phyloP scores from a whole-genome alignment of 2,797 vertebrate species.

The Eleutherodactylus coqui region DNA sequence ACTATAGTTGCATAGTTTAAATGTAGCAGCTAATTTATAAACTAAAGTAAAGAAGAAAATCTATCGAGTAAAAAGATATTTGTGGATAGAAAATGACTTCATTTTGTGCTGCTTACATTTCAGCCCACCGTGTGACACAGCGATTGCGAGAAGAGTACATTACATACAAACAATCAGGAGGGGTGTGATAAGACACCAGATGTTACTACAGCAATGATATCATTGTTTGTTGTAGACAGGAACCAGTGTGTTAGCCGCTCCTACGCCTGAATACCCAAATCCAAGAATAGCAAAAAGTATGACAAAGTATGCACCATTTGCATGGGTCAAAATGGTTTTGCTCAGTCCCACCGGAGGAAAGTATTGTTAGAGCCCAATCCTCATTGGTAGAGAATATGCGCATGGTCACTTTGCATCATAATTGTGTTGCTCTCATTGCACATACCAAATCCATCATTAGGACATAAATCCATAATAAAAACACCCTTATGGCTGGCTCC shows the following conservation, averaged over 20 bases:
- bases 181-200: not conserved
- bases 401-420: too few species aligned
- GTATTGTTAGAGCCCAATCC: too few species aligned
- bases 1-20: not conserved
- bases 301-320: not conserved
- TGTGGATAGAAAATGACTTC: not conserved
- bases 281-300: not conserved
- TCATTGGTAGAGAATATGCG: too few species aligned
- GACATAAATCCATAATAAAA: too few species aligned
- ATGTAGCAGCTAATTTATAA: not conserved
- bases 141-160: constrained; percentile 5
- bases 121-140: constrained; percentile 18
- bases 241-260: not conserved
- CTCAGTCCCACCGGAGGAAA: not conserved
- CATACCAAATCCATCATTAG: too few species aligned
- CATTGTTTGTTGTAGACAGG: not conserved
- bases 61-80: not conserved
- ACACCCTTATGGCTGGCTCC: too few species aligned
- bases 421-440: too few species aligned
- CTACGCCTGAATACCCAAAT: not conserved
- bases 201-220: constrained; percentile 1
- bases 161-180: constrained; percentile 15
- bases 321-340: not conserved
- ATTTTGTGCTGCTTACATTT: not conserved
- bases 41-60: not conserved